Conservation (phyloP, 2,113 vertebrate species). For the Camelus bactrianus region DNA sequence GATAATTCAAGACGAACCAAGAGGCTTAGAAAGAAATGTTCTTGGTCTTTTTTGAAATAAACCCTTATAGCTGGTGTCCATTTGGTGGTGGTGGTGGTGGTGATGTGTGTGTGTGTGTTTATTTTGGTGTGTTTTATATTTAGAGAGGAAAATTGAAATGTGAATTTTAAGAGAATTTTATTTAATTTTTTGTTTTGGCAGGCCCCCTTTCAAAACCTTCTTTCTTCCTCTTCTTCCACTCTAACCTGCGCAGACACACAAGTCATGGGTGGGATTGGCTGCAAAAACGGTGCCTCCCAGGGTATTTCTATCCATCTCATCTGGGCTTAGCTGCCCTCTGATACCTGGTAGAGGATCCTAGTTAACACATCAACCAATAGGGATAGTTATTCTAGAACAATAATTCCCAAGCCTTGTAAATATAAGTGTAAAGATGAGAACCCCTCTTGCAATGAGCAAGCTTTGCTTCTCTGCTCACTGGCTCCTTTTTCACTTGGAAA, state of each 20-base stretch:
- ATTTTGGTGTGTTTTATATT: neutral
- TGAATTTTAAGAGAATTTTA: conserved; percentile 53
- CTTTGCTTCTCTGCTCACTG: neutral
- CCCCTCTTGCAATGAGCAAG: neutral
- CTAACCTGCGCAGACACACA: neutral
- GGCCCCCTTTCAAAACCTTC: neutral
- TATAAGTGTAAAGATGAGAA: neutral
- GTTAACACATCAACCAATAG: neutral
- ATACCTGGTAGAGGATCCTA: neutral
- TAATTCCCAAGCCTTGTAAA: neutral
- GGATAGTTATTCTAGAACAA: neutral
- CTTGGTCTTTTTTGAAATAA: neutral
- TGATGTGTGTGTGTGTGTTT: neutral
- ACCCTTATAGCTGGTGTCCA: neutral
- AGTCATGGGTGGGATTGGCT: conserved; percentile 28
- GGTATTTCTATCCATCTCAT: conserved; percentile 50
- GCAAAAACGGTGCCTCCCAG: neutral
- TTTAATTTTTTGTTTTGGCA: conserved; percentile 52
- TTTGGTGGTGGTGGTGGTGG: neutral
- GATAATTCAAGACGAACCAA: conserved; percentile 8
- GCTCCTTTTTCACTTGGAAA: neutral
- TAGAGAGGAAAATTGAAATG: conserved; percentile 46
- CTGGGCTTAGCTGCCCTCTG: conserved; percentile 2
- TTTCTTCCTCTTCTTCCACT: neutral
- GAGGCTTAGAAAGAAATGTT: neutral